Base-by-base conservation (phyloP, 2,888 invertebrate genomes). In the Candidula unifasciata region DNA sequence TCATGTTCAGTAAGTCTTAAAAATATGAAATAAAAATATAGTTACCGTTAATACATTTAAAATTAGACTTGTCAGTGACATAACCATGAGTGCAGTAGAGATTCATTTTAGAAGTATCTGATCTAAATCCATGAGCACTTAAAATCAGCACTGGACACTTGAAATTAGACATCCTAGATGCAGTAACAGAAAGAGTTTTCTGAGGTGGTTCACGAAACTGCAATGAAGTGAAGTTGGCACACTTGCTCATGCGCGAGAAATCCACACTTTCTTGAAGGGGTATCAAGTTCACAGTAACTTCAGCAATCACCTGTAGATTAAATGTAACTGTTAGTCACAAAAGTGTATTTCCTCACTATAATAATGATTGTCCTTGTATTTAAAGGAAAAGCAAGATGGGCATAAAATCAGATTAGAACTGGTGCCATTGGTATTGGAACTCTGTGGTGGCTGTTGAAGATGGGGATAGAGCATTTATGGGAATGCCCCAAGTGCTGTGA, bases 31-130 rank as follows among this genome's bases (percentile, higher is more conserved):
- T 60, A n/a, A 60, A n/a, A 60, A n/a, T 60, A 60, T 60, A 24
- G 3, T 78, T 77, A 87, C 88, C 84, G 60, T 83, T 64, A n/a
- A 88, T 83, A 66, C 88, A 88, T 77, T 77, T 85, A 66, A 86
- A 87, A 73, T 86, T 88, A 69, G 30, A 33, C 18, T 66, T 66
- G 79, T 85, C 85, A 57, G 82, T 81, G 18, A 68, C 2, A 80
- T 76, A 86, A 16, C 85, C 85, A 13, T 60, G 79, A 8, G 83
- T 76, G 78, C 88, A 88, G 76, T 82, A 82, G 79, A 64, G 77
- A 8, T 71, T 66, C 3, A 78, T 30, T 6, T 30, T 54, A 24
- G 71, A 68, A n/a, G 44, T 35, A 18, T 76, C 52, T 33, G 77
- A 24, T 54, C 68, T 77, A 2, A 88, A 78, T 2, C 76, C 33